Percentiles rank a stretch among this genome's conserved stretches.
These are phyloP conservation scores for Atta colombica DNA, from an alignment of 1,140 invertebrate genomes.

Conservation along the genomic window DNA sequence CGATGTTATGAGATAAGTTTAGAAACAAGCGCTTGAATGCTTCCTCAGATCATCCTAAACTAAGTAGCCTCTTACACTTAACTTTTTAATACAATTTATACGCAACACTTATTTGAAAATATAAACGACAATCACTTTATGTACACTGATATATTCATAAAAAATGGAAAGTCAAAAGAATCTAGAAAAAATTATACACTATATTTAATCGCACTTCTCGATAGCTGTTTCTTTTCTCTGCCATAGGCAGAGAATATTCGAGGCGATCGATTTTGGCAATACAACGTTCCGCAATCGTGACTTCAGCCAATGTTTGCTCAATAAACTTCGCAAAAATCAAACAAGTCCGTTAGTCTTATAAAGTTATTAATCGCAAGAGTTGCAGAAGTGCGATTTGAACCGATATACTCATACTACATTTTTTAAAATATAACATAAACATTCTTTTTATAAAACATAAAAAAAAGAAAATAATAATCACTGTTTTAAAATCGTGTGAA, in stretches of 20 bases:
- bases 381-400: conserved; percentile 24
- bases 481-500: not conserved
- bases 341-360: conserved; percentile 51
- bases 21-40: conserved; percentile 20
- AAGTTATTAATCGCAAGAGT: conserved; percentile 71
- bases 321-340: conserved; percentile 67
- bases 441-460: not conserved
- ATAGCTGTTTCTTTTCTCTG: conserved; percentile 30
- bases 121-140: not conserved
- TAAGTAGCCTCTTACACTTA: conserved; percentile 12
- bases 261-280: conserved; percentile 65
- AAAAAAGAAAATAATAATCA: not conserved
- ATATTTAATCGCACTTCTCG: not conserved
- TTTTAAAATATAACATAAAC: no score
- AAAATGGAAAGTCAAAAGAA: not conserved
- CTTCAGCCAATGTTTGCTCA: conserved; percentile 71
- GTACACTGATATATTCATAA: no score
- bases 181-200: not conserved
- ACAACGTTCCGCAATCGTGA: conserved; percentile 50
- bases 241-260: not conserved
- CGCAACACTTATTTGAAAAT: not conserved
- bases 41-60: conserved; percentile 39
- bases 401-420: conserved; percentile 13
- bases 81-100: conserved; percentile 23
- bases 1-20: conserved; percentile 45